Conservation (phyloP, 2,888 invertebrate genomes). For the Drosophila anomalata region DNA sequence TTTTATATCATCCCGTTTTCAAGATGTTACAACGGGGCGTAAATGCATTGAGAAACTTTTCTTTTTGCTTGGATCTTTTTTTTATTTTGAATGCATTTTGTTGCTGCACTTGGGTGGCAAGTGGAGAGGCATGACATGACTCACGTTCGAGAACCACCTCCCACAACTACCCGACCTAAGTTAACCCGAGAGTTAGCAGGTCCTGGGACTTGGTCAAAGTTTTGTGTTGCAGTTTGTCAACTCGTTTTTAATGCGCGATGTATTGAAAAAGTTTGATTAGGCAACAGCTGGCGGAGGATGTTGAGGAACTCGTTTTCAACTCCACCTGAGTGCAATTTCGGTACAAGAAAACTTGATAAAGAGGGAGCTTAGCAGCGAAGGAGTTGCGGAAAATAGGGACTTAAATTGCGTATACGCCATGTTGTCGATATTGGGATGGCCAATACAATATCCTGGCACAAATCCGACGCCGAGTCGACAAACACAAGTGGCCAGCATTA, state of each 20-base stretch:
- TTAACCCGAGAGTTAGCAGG: conserved; percentile 43
- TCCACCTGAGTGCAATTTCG: conserved; percentile 55
- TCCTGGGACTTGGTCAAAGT: conserved; percentile 66
- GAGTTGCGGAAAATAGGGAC: conserved; percentile 1
- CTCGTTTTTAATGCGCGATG: conserved; percentile 61
- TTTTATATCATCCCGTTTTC: conserved; percentile 24
- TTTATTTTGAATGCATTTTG: conserved; percentile 60
- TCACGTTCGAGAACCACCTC: conserved; percentile 16
- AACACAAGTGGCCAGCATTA: conserved; percentile 62
- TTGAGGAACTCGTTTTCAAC: conserved; percentile 15
- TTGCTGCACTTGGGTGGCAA: conserved; percentile 50
- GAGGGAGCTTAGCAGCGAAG: conserved; percentile 8
- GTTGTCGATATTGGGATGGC: conserved; percentile 13
- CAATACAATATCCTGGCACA: conserved; percentile 58
- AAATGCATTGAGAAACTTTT: conserved; percentile 71
- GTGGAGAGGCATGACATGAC: conserved; percentile 15
- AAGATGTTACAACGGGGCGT: conserved; percentile 38
- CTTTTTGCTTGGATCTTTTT: conserved; percentile 19
- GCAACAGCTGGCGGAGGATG: conserved; percentile 50
- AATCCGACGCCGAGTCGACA: conserved; percentile 52
- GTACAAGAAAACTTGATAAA: conserved; percentile 48
- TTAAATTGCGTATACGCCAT: conserved; percentile 30
- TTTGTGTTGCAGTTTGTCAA: conserved; percentile 58
- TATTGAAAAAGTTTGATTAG: conserved; percentile 78
- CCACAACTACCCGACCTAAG: conserved; percentile 10